phyloP scores from a whole-genome alignment of 2,888 invertebrate species.

The Campaea margaritaria region DNA sequence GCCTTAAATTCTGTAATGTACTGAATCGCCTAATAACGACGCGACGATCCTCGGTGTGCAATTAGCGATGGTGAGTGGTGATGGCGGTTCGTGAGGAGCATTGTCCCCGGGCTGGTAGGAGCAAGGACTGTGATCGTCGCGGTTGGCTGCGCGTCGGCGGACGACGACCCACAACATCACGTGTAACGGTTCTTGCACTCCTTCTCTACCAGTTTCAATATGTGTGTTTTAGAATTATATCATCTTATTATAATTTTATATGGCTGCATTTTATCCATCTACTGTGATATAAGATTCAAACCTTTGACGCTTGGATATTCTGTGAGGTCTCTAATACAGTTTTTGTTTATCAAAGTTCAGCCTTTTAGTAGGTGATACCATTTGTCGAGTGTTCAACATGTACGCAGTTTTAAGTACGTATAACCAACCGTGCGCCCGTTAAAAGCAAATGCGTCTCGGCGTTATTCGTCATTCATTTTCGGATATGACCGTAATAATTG shows the following conservation, averaged over 20 bases:
- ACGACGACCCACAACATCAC: constrained; percentile 62
- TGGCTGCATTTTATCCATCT: not conserved
- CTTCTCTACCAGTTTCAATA: not conserved
- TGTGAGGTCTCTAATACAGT: too few relatives aligned
- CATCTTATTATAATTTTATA: not conserved
- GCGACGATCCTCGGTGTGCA: constrained; percentile 25
- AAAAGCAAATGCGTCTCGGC: constrained; percentile 24
- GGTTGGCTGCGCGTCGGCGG: constrained; percentile 66
- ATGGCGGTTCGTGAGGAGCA: constrained; percentile 54
- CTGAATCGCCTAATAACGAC: constrained; percentile 19
- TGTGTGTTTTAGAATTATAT: not conserved
- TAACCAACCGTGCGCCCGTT: constrained; percentile 11
- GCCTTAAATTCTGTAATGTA: constrained; percentile 7
- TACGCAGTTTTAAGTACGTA: constrained; percentile 1
- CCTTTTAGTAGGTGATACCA: not conserved
- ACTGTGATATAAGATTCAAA: too few relatives aligned
- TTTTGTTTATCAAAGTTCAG: not conserved
- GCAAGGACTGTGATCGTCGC: constrained; percentile 66
- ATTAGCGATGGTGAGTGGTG: constrained; percentile 45
- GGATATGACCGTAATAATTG: constrained; percentile 40
- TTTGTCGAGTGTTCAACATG: not conserved
- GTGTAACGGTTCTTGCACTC: constrained; percentile 40
- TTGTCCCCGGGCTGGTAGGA: constrained; percentile 62
- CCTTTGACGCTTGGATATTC: too few relatives aligned
- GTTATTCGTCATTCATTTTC: constrained; percentile 31